phyloP scores from a whole-genome alignment of 2,113 vertebrate genomes.

The Formicarius rufipectus region DNA sequence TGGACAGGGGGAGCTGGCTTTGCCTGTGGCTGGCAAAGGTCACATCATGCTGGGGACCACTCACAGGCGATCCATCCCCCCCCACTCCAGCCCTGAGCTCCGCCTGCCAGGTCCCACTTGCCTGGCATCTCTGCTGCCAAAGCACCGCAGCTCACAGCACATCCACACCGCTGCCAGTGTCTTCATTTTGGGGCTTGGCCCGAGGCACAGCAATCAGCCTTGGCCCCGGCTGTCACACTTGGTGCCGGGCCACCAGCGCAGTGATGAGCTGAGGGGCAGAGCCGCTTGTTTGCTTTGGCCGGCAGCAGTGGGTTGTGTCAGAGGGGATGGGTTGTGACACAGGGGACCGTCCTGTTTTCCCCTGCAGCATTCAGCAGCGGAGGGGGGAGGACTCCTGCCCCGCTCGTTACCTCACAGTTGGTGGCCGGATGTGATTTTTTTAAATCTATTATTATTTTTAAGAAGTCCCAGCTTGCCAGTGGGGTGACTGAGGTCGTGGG shows the following conservation, averaged over 20 bases:
- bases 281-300: constrained; percentile 1
- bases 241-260: background rate
- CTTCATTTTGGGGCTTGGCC: background rate
- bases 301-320: background rate
- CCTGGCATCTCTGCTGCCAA: background rate
- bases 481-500: background rate
- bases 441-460: background rate
- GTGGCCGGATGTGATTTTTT: constrained; percentile 1
- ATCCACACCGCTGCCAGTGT: background rate
- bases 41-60: accelerated
- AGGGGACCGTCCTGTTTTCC: constrained; percentile 25
- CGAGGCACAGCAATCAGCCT: background rate
- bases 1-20: background rate
- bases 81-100: background rate
- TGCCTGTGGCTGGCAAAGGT: background rate
- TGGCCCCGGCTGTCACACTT: background rate
- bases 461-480: background rate
- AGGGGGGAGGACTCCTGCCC: background rate
- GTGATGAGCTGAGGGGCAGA: background rate
- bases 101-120: background rate
- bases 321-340: constrained; percentile 4
- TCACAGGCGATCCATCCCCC: background rate
- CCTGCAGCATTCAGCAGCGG: background rate
- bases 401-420: background rate
- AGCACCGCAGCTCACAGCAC: background rate